A percentile compares a stretch with the other conserved stretches of the same genome.
These are phyloP conservation scores for Napeogenes sylphis DNA, from an alignment of 2,888 invertebrate genomes.

Conservation along the genomic window DNA sequence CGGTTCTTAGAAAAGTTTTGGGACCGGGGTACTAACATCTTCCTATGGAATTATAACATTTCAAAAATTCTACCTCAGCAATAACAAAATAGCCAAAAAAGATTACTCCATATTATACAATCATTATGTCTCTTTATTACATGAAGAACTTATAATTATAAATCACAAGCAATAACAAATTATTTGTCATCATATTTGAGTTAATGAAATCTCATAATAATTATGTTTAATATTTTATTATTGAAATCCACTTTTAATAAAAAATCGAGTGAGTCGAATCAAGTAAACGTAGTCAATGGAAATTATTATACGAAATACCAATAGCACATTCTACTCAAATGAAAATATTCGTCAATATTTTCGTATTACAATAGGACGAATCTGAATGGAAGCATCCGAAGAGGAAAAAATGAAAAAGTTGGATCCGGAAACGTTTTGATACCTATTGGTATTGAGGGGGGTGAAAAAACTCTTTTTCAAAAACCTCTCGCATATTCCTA, in stretches of 20 bases:
- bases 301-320: constrained; percentile 38
- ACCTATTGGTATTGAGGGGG: constrained; percentile 50
- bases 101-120: too few species aligned
- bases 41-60: too few species aligned
- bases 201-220: not conserved
- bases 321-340: constrained; percentile 39
- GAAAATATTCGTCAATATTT: constrained; percentile 49
- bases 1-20: too few species aligned
- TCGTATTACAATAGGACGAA: constrained; percentile 46
- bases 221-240: constrained; percentile 1
- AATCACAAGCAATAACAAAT: too few species aligned
- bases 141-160: too few species aligned
- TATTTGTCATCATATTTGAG: not conserved
- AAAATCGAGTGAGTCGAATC: constrained; percentile 38
- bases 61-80: too few species aligned
- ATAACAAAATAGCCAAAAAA: too few species aligned
- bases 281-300: constrained; percentile 34
- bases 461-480: constrained; percentile 57
- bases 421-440: constrained; percentile 50
- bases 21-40: too few species aligned
- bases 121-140: too few species aligned
- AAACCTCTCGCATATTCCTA: constrained; percentile 11
- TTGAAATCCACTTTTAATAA: constrained; percentile 7
- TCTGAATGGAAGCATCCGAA: constrained; percentile 37
- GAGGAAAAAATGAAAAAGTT: constrained; percentile 59